Conservation (phyloP, 2,113 vertebrate species). For the Brienomyrus longianalis region DNA sequence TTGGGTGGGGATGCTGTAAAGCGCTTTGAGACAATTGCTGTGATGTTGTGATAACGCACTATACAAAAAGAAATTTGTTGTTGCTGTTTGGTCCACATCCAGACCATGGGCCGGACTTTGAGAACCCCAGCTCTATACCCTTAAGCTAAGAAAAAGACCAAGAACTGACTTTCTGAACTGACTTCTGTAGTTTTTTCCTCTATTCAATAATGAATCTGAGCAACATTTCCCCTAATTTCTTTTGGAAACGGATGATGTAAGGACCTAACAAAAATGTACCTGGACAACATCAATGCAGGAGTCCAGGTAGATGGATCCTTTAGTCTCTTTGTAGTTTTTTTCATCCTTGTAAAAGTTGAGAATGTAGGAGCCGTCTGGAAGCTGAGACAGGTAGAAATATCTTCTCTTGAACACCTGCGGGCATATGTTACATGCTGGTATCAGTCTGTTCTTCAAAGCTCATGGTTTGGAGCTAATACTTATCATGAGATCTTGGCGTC, state of each 20-base stretch:
- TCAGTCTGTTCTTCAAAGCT: not conserved
- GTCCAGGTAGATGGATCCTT: constrained; percentile 94
- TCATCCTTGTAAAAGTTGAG: constrained; percentile 97
- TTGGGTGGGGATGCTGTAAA: too few species aligned
- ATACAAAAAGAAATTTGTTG: too few species aligned
- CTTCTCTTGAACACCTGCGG: constrained; percentile 88
- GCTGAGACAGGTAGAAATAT: constrained; percentile 92
- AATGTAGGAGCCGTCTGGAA: constrained; percentile 92
- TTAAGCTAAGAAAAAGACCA: not conserved
- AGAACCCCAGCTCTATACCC: not conserved
- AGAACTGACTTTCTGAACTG: not conserved
- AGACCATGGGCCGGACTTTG: not conserved
- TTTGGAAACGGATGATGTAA: too few species aligned
- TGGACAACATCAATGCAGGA: constrained; percentile 90
- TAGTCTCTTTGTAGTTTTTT: constrained; percentile 91
- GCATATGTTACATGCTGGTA: constrained; percentile 19
- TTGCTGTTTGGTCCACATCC: not conserved
- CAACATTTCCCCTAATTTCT: not conserved
- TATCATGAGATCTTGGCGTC: not conserved
- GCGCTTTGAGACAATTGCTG: too few species aligned
- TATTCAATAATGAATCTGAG: not conserved
- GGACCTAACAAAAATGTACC: constrained; percentile 49
- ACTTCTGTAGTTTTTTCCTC: not conserved
- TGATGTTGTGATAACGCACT: too few species aligned
- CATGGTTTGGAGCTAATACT: not conserved